Percentiles rank a stretch among this genome's conserved stretches.
phyloP scores from a whole-genome alignment of 1,140 invertebrate genomes.

The Subanguina moxae region DNA sequence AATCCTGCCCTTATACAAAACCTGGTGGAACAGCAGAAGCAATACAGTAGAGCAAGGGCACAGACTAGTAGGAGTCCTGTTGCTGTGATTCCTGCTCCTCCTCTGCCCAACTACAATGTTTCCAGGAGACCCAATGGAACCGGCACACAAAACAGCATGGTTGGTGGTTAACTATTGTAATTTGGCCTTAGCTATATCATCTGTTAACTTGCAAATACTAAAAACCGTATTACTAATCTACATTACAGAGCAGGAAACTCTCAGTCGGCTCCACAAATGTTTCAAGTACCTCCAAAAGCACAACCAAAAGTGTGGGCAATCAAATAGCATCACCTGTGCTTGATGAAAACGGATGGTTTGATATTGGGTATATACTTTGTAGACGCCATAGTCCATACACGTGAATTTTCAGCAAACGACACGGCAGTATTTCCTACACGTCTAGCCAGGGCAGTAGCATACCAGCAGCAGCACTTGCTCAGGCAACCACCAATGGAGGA shows the following conservation, averaged over 20 bases:
- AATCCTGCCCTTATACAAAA: slow-evolving; percentile 44
- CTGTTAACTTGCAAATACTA: too few species aligned
- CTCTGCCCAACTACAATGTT: slow-evolving; percentile 16
- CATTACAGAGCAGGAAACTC: too few species aligned
- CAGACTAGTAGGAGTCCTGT: not conserved
- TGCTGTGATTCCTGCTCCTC: slow-evolving; percentile 8
- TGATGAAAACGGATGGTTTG: slow-evolving; percentile 36
- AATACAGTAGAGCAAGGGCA: slow-evolving; percentile 16
- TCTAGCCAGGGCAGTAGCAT: not conserved
- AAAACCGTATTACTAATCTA: too few species aligned
- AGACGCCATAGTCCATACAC: too few species aligned
- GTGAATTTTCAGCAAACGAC: not conserved
- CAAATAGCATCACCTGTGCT: slow-evolving; percentile 15
- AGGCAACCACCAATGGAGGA: slow-evolving; percentile 6
- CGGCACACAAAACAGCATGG: not conserved
- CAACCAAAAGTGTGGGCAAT: not conserved
- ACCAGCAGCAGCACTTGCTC: slow-evolving; percentile 10
- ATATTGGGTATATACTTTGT: slow-evolving; percentile 6
- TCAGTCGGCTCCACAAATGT: too few species aligned
- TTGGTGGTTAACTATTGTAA: too few species aligned
- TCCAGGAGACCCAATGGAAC: slow-evolving; percentile 3
- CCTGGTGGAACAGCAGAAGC: slow-evolving; percentile 35
- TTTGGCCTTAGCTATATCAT: too few species aligned
- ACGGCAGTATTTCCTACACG: not conserved
- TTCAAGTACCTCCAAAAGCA: slow-evolving; percentile 10